These are phyloP conservation scores for Cynaeus angustus DNA, from an alignment of 2,888 invertebrate genomes.

Conservation along the genomic window DNA sequence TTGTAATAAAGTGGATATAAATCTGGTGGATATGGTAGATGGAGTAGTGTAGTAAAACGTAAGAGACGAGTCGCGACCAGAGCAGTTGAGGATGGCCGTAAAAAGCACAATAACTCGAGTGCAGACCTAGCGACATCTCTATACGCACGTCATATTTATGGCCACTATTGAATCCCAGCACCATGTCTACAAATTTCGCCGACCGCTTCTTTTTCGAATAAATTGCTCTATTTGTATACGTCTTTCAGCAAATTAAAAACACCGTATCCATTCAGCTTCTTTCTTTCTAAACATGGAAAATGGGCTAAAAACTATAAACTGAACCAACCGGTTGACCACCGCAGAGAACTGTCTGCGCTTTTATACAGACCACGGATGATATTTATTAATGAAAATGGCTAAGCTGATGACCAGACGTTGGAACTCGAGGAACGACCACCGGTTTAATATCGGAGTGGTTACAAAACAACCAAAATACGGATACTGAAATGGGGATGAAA, in stretches of 20 bases:
- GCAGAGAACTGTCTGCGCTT: background rate
- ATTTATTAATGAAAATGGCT: slow-evolving; percentile 45
- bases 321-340: slow-evolving; percentile 46
- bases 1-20: slow-evolving; percentile 36
- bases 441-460: slow-evolving; percentile 34
- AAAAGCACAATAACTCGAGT: slow-evolving; percentile 42
- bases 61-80: slow-evolving; percentile 33
- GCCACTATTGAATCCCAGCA: slow-evolving; percentile 56
- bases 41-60: slow-evolving; percentile 35
- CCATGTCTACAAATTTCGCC: slow-evolving; percentile 61
- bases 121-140: slow-evolving; percentile 41
- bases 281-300: slow-evolving; percentile 18
- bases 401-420: slow-evolving; percentile 21
- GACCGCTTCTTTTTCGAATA: slow-evolving; percentile 57
- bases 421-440: slow-evolving; percentile 24
- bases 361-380: slow-evolving; percentile 8
- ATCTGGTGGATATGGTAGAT: slow-evolving; percentile 41
- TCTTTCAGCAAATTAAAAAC: slow-evolving; percentile 58
- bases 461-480: slow-evolving; percentile 26
- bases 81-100: slow-evolving; percentile 41
- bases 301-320: slow-evolving; percentile 38
- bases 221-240: slow-evolving; percentile 64
- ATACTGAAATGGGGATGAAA: slow-evolving; percentile 25
- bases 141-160: slow-evolving; percentile 62
- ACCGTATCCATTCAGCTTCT: background rate